phyloP scores from a whole-genome alignment of 2,888 invertebrate species.

The Caenorhabditis becei region DNA sequence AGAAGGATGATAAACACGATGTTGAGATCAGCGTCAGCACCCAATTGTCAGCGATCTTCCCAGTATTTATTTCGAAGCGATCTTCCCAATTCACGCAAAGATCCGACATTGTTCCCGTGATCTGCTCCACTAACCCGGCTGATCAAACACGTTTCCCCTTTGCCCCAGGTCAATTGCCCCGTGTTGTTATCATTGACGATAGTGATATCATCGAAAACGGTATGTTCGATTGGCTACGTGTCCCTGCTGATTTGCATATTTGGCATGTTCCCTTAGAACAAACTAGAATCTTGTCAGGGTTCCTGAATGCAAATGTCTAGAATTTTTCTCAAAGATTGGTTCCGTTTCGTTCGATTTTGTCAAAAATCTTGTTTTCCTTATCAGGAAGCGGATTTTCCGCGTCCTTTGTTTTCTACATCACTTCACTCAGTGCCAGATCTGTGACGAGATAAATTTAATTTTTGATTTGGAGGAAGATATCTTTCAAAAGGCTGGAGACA shows the following conservation, averaged over 20 bases:
- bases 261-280: too few species aligned
- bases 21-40: constrained; percentile 19
- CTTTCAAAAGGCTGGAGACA: background rate
- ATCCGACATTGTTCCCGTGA: background rate
- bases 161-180: background rate
- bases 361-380: background rate
- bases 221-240: background rate
- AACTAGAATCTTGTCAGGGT: background rate
- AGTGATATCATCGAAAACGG: background rate
- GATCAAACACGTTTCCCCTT: background rate
- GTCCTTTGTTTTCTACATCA: background rate
- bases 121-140: constrained; percentile 9
- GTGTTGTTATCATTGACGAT: background rate
- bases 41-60: constrained; percentile 19
- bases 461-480: background rate
- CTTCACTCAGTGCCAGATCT: background rate
- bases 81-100: background rate
- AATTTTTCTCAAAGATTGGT: background rate
- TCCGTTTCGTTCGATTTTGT: background rate
- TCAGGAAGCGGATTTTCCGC: constrained; percentile 4
- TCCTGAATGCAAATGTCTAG: background rate
- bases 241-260: too few species aligned
- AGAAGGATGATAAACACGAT: constrained; percentile 13
- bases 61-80: background rate
- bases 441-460: background rate